These are phyloP conservation scores for Graphium colonna DNA, from an alignment of 2,888 invertebrate genomes.

Conservation along the genomic window DNA sequence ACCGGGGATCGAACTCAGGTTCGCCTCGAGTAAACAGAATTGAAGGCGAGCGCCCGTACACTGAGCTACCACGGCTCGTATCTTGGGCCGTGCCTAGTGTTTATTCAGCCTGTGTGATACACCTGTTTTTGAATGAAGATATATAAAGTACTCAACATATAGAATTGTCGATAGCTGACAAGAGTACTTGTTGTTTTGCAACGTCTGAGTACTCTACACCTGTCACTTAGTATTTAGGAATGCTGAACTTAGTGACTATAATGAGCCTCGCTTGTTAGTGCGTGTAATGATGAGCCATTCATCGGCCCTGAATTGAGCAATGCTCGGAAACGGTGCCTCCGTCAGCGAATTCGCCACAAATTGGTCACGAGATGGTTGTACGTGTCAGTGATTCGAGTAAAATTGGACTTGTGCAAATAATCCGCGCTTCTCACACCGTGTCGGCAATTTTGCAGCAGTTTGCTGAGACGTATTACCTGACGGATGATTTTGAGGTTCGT, in stretches of 20 bases:
- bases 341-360: constrained; percentile 1
- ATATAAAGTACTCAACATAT: too few relatives aligned
- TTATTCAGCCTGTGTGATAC: too few relatives aligned
- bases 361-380: constrained; percentile 9
- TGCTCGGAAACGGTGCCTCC: constrained; percentile 2
- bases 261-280: constrained; percentile 11
- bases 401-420: background rate
- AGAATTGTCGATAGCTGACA: too few relatives aligned
- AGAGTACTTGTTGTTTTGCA: constrained; percentile 14
- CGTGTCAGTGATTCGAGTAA: background rate
- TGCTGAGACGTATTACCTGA: too few relatives aligned
- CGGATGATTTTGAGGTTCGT: too few relatives aligned
- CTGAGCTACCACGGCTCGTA: too few relatives aligned
- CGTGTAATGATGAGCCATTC: constrained; percentile 17
- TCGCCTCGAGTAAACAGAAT: too few relatives aligned
- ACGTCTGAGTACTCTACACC: constrained; percentile 3
- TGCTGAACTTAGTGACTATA: constrained; percentile 4
- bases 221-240: background rate
- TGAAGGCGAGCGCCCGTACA: too few relatives aligned
- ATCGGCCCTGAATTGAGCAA: constrained; percentile 12
- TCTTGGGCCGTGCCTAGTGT: too few relatives aligned
- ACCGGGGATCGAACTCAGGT: too few relatives aligned
- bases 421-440: background rate
- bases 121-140: too few relatives aligned
- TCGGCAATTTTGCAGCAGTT: too few relatives aligned